Conservation (phyloP, 2,797 vertebrate species). For the Propithecus deckenii region DNA sequence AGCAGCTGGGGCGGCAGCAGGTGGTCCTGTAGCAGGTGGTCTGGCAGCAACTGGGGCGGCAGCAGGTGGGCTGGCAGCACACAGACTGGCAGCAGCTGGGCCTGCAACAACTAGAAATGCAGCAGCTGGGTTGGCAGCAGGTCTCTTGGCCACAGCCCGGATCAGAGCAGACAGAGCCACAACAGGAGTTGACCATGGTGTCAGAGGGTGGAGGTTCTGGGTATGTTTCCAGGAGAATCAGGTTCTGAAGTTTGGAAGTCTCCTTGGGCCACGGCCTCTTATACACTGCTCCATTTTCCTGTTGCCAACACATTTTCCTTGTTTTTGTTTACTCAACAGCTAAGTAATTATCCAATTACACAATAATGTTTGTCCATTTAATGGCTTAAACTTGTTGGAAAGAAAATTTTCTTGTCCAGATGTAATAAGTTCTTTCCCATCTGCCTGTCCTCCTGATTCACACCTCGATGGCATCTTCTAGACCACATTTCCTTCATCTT, state of each 20-base stretch:
- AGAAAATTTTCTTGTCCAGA: not conserved
- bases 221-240: not conserved
- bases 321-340: slow-evolving; percentile 11
- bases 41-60: not conserved
- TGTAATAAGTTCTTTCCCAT: not conserved
- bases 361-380: not conserved
- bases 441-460: slow-evolving; percentile 5
- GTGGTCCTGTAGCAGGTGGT: not conserved
- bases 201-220: not conserved
- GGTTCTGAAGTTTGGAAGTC: not conserved
- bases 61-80: not conserved
- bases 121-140: not conserved
- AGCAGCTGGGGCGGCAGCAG: not conserved
- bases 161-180: slow-evolving; percentile 32
- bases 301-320: not conserved
- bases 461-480: not conserved
- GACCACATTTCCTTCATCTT: not conserved
- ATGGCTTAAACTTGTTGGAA: not conserved
- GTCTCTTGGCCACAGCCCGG: not conserved
- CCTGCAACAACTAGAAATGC: not conserved
- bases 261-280: not conserved
- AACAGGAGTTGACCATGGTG: slow-evolving; percentile 42
- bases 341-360: not conserved
- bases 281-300: not conserved
- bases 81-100: not conserved